These are phyloP conservation scores for Lutraria rhynchaena DNA, from an alignment of 1,140 invertebrate genomes.

Conservation along the genomic window DNA sequence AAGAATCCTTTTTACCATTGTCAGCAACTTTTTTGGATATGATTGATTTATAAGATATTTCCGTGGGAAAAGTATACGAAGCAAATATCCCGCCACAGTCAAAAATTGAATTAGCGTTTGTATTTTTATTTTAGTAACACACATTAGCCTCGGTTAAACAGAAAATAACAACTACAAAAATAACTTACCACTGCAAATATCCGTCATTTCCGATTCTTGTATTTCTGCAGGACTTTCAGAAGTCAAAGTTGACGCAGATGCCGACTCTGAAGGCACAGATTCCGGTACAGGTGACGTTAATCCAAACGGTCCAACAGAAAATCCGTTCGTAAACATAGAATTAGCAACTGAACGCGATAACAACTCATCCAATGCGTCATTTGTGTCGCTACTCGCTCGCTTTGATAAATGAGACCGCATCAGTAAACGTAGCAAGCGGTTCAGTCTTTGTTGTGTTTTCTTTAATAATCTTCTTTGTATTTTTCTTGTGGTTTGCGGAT, in stretches of 20 bases:
- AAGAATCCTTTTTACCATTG: too few species aligned
- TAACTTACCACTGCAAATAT: slow-evolving; percentile 16
- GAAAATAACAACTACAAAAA: too few species aligned
- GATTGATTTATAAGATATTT: too few species aligned
- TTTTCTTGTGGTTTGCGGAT: neutral
- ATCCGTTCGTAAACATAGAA: slow-evolving; percentile 30
- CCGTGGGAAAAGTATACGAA: too few species aligned
- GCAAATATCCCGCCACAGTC: too few species aligned
- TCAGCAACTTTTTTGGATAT: too few species aligned
- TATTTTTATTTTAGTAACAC: too few species aligned
- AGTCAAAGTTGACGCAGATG: neutral
- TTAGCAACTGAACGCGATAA: slow-evolving; percentile 1
- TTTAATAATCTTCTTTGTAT: neutral
- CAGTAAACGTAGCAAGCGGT: slow-evolving; percentile 14
- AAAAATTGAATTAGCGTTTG: too few species aligned
- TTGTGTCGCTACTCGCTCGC: slow-evolving; percentile 16
- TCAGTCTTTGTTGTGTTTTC: slow-evolving; percentile 11
- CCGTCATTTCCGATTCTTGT: neutral
- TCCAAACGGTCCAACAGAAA: slow-evolving; percentile 37
- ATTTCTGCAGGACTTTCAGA: neutral
- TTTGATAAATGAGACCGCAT: slow-evolving; percentile 29
- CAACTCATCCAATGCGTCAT: slow-evolving; percentile 13
- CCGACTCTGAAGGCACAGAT: neutral
- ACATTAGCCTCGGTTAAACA: too few species aligned
- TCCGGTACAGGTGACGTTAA: neutral